A percentile compares a stretch with the other conserved stretches of the same genome.
Evolutionary conservation across 2,797 vertebrate species (phyloP).

Genomic region (Prionace glauca): DNA sequence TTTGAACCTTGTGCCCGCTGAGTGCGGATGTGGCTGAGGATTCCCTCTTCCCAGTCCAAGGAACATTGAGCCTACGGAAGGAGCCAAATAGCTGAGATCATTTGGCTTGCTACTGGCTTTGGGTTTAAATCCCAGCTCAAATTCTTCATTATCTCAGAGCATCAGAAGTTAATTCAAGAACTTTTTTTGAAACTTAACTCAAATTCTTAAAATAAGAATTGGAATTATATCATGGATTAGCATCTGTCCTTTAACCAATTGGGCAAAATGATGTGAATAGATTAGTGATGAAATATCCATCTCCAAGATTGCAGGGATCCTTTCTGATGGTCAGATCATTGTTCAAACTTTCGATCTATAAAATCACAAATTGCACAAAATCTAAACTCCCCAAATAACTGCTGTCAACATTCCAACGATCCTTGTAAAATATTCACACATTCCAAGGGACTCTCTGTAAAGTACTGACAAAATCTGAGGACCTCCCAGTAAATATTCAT

Average conservation of each 20-base stretch:
- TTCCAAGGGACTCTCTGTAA: too few relatives aligned
- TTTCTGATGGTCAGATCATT: not conserved
- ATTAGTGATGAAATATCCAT: not conserved
- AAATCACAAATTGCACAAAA: too few relatives aligned
- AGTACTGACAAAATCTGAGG: not conserved
- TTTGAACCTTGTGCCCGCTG: not conserved
- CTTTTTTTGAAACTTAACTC: not conserved
- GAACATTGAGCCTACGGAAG: not conserved
- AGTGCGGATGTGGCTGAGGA: not conserved
- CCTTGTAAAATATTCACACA: too few relatives aligned
- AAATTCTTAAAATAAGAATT: not conserved
- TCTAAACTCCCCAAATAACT: too few relatives aligned
- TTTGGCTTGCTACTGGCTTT: not conserved
- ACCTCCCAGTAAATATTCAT: not conserved
- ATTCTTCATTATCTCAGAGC: not conserved
- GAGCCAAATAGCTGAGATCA: not conserved
- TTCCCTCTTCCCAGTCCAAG: not conserved
- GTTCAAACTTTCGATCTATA: not conserved
- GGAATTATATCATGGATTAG: not conserved
- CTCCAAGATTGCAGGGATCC: not conserved
- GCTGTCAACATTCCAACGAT: too few relatives aligned
- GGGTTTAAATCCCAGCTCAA: not conserved
- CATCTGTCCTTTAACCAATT: not conserved
- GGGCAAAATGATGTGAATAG: not conserved
- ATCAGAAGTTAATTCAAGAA: not conserved